A percentile compares a stretch with the other conserved stretches of the same genome.
Conservation (phyloP, 2,113 vertebrate species). For the Gambusia affinis region DNA sequence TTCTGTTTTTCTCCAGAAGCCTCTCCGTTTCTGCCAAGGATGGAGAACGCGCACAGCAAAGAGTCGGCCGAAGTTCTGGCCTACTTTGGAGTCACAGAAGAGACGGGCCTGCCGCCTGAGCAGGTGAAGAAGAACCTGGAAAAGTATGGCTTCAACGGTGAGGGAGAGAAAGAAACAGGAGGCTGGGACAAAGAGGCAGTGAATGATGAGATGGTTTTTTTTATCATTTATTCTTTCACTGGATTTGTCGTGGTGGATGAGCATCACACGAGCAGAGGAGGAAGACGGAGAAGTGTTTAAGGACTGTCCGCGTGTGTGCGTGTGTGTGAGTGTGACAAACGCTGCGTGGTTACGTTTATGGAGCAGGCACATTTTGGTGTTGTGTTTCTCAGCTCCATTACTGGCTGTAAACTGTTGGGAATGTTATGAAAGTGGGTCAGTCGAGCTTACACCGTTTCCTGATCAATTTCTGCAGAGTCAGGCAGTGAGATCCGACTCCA, state of each 20-base stretch:
- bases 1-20: conserved; percentile 60
- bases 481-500: too few relatives aligned
- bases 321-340: not conserved
- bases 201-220: not conserved
- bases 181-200: not conserved
- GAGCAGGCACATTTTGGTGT: conserved; percentile 50
- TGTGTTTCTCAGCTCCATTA: conserved; percentile 30
- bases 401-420: conserved; percentile 20
- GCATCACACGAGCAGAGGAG: conserved; percentile 1
- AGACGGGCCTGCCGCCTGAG: conserved; percentile 84
- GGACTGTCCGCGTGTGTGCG: too few relatives aligned
- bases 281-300: conserved; percentile 1
- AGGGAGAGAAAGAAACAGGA: conserved; percentile 57
- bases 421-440: conserved; percentile 8
- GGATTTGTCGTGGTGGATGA: conserved; percentile 19
- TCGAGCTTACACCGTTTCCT: not conserved
- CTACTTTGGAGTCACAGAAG: conserved; percentile 87
- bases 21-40: conserved; percentile 77
- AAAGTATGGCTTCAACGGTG: conserved; percentile 91
- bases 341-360: conserved; percentile 21
- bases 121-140: conserved; percentile 86
- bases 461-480: not conserved
- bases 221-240: not conserved
- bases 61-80: conserved; percentile 82
- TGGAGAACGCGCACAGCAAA: conserved; percentile 89